Evolutionary conservation across 2,888 invertebrate species (phyloP).

Genomic region (Piscicola geometra): DNA sequence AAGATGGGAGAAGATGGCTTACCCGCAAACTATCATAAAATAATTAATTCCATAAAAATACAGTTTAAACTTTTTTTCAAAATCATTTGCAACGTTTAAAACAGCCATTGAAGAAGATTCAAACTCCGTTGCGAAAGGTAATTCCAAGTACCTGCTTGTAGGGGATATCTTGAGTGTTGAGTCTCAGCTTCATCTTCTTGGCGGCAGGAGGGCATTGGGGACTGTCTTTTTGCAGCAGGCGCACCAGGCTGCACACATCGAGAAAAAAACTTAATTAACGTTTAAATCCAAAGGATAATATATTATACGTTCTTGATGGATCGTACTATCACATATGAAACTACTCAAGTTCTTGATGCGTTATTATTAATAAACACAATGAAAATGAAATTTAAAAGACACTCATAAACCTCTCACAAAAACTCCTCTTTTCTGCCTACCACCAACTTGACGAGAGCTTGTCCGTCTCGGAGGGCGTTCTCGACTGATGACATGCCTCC

Average conservation of each 20-base stretch:
- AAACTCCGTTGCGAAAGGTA: no score
- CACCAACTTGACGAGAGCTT: constrained; percentile 49
- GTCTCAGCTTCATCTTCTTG: constrained; percentile 46
- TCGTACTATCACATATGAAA: background rate
- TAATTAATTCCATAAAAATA: background rate
- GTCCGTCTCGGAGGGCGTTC: constrained; percentile 50
- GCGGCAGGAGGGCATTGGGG: constrained; percentile 47
- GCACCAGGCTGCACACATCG: constrained; percentile 46
- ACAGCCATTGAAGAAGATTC: background rate
- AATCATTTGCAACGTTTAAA: background rate
- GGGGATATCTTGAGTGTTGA: constrained; percentile 48
- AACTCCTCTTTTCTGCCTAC: background rate
- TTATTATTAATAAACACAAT: background rate
- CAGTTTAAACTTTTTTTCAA: constrained; percentile 2
- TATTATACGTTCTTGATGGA: background rate
- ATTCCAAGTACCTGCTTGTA: constrained; percentile 53
- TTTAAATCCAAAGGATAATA: no score
- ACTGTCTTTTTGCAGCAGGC: constrained; percentile 49
- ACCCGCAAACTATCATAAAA: background rate
- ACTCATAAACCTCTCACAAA: background rate
- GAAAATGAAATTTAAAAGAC: no score
- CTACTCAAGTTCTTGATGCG: background rate
- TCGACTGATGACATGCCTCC: constrained; percentile 71
- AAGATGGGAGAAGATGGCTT: background rate
- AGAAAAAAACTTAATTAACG: no score